Percentiles rank a stretch among this genome's conserved stretches.
These are phyloP conservation scores for Diadophis punctatus DNA, from an alignment of 2,113 vertebrate genomes.

Conservation along the genomic window DNA sequence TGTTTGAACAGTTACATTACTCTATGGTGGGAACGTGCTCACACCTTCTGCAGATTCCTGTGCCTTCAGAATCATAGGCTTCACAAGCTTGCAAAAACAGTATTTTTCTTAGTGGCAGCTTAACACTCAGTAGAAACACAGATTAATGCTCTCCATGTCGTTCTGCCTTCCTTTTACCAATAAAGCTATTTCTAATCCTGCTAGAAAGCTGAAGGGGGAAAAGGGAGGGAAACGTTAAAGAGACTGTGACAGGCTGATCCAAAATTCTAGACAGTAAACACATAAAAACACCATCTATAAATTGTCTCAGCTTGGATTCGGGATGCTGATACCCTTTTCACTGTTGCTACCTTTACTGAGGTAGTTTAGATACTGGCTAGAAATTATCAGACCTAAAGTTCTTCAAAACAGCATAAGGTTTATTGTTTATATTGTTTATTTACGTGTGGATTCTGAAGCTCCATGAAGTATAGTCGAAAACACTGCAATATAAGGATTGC, in stretches of 20 bases:
- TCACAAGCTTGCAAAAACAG: slow-evolving; percentile 31
- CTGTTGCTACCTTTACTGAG: neutral
- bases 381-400: neutral
- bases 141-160: slow-evolving; percentile 1
- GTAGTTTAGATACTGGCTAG: neutral
- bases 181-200: neutral
- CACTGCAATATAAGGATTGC: neutral
- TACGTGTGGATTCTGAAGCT: neutral
- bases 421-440: neutral
- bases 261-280: neutral
- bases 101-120: neutral
- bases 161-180: neutral
- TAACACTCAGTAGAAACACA: neutral
- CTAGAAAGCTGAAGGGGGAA: neutral
- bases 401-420: neutral
- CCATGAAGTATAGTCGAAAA: neutral
- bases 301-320: neutral
- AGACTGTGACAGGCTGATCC: neutral
- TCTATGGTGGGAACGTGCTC: slow-evolving; percentile 10
- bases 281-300: neutral
- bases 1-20: slow-evolving; percentile 34
- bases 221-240: neutral
- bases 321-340: neutral
- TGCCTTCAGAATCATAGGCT: neutral
- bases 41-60: slow-evolving; percentile 6